phyloP scores from a whole-genome alignment of 2,797 vertebrate genomes.

The Uromys caudimaculatus region DNA sequence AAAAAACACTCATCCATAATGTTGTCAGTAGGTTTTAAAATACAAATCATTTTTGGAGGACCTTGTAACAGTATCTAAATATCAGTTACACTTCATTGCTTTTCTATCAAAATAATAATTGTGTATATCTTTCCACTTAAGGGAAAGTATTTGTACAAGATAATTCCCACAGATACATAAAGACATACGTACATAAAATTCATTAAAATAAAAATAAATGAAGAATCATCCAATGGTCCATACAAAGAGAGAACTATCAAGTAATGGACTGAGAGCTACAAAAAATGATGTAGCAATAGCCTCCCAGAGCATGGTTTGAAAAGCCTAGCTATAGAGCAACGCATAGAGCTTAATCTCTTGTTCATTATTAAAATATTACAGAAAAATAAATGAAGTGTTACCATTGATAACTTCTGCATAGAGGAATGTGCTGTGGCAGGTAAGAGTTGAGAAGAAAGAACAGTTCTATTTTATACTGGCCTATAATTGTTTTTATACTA shows the following conservation, averaged over 20 bases:
- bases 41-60: neutral
- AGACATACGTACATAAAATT: slow-evolving; percentile 17
- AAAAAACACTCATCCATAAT: neutral
- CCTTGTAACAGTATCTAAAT: neutral
- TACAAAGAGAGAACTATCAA: neutral
- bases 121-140: neutral
- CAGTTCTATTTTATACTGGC: slow-evolving; percentile 9
- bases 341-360: neutral
- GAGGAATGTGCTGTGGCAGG: neutral
- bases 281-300: neutral
- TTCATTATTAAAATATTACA: slow-evolving; percentile 40
- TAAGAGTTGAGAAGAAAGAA: neutral
- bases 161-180: neutral
- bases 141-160: slow-evolving; percentile 17
- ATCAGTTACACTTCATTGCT: neutral
- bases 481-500: slow-evolving; percentile 39
- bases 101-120: slow-evolving; percentile 53
- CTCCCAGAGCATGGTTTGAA: neutral
- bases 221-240: neutral
- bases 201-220: slow-evolving; percentile 32
- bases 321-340: slow-evolving; percentile 26
- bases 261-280: neutral
- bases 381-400: neutral
- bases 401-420: neutral
- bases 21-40: neutral